Evolutionary conservation across 2,797 vertebrate species (phyloP).

Genomic region (Bucorvus abyssinicus): DNA sequence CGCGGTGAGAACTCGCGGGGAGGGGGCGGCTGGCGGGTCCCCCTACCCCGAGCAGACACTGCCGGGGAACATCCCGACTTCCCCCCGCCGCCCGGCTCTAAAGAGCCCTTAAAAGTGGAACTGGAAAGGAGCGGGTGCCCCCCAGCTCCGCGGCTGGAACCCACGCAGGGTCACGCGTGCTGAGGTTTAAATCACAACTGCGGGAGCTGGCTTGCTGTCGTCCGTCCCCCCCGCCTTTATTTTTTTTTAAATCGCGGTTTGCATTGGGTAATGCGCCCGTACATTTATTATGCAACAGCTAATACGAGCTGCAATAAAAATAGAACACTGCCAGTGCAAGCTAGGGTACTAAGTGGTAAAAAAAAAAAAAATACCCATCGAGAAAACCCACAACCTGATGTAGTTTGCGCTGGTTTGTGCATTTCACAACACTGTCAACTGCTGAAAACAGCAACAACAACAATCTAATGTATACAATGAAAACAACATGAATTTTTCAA

Average conservation of each 20-base stretch:
- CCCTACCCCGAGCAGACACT: not conserved
- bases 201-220: not conserved
- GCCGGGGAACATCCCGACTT: conserved; percentile 5
- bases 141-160: too few species aligned
- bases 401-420: not conserved
- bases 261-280: conserved; percentile 31
- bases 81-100: not conserved
- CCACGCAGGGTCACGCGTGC: not conserved
- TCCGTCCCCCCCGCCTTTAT: too few species aligned
- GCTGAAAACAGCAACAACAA: not conserved
- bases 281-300: conserved; percentile 47
- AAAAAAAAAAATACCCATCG: not conserved
- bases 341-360: not conserved
- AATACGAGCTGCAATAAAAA: conserved; percentile 40
- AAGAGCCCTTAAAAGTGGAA: not conserved
- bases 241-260: not conserved
- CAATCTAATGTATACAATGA: not conserved
- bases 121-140: not conserved
- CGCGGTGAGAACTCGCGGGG: not conserved
- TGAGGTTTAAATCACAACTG: not conserved
- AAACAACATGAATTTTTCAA: not conserved
- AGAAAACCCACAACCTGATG: not conserved
- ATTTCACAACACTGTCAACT: not conserved
- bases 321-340: not conserved
- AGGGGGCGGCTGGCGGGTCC: not conserved